Percentiles rank a stretch among this genome's conserved stretches.
Conservation (phyloP, 2,113 vertebrate species). For the Pandion haliaetus region DNA sequence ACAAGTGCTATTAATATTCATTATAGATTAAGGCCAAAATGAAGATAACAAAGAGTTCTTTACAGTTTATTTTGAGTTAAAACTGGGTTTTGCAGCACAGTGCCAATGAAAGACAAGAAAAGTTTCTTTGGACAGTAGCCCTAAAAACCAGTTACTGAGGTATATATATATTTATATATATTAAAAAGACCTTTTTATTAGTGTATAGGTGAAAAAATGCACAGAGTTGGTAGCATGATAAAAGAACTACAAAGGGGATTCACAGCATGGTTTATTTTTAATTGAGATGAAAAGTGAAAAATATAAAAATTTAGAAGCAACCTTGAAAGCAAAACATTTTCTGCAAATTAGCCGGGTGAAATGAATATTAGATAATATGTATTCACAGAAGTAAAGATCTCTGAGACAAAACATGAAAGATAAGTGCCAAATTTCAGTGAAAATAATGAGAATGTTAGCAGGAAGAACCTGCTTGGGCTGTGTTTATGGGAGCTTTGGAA, state of each 20-base stretch:
- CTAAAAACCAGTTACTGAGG: not conserved
- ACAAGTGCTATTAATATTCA: constrained; percentile 51
- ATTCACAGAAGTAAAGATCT: not conserved
- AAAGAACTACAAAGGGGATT: constrained; percentile 44
- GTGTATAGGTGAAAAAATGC: constrained; percentile 15
- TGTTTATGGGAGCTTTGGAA: not conserved
- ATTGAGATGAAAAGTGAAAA: constrained; percentile 73
- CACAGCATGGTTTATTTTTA: constrained; percentile 75
- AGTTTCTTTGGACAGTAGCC: not conserved
- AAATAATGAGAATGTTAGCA: not conserved
- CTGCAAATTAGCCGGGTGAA: not conserved
- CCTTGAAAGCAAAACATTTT: constrained; percentile 27
- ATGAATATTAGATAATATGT: not conserved
- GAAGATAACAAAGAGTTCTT: constrained; percentile 1
- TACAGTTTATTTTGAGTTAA: constrained; percentile 23
- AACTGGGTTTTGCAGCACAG: not conserved
- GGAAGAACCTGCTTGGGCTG: not conserved
- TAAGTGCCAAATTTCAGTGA: not conserved
- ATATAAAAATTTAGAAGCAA: not conserved
- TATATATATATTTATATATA: not conserved
- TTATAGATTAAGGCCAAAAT: constrained; percentile 42
- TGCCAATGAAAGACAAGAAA: constrained; percentile 6
- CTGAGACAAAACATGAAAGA: not conserved
- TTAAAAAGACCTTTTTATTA: constrained; percentile 22
- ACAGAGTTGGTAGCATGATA: constrained; percentile 43